Conservation (phyloP, 2,888 invertebrate species). For the Pachydiplax longipennis region DNA sequence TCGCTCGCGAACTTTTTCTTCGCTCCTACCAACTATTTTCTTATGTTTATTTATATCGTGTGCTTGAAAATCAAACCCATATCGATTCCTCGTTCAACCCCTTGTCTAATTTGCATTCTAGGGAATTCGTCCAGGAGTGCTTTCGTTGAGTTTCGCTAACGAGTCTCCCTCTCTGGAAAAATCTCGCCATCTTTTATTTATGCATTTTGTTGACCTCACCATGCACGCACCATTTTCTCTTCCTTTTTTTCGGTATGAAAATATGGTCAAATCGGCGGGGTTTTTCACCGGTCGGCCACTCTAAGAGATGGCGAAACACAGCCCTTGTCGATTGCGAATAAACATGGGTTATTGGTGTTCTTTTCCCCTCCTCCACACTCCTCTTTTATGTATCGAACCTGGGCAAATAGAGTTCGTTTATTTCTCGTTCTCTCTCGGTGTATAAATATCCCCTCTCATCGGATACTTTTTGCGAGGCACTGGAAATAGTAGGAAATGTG, state of each 20-base stretch:
- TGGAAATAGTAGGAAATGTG: too few species aligned
- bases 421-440: too few species aligned
- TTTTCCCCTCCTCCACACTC: not conserved
- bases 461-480: too few species aligned
- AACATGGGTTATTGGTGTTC: not conserved
- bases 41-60: not conserved
- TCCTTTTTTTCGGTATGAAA: not conserved
- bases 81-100: not conserved
- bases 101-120: not conserved
- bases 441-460: too few species aligned
- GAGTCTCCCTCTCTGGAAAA: not conserved
- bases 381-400: too few species aligned
- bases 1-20: too few species aligned
- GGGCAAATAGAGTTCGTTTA: too few species aligned
- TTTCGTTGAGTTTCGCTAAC: not conserved
- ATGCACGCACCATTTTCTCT: not conserved
- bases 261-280: not conserved
- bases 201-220: not conserved
- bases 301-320: not conserved
- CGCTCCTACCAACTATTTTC: too few species aligned
- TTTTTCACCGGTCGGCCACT: too few species aligned
- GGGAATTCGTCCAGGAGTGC: not conserved
- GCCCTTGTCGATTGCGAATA: not conserved
- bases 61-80: not conserved
- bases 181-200: not conserved